Evolutionary conservation across 2,797 vertebrate species (phyloP).

Genomic region (Cryptoblepharus egeriae): DNA sequence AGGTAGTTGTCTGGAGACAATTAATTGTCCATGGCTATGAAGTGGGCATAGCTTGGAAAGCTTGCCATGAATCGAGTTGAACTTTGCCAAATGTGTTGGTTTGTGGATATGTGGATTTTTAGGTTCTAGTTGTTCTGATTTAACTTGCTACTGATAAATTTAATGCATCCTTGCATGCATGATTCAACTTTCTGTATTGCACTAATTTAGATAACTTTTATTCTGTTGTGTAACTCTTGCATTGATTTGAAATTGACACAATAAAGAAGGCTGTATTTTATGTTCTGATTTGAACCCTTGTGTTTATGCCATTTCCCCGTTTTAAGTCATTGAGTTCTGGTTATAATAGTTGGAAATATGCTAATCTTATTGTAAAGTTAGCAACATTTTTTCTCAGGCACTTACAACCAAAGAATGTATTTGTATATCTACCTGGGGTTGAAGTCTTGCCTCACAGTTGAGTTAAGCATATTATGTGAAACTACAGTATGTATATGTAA

Average conservation of each 20-base stretch:
- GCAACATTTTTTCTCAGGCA: not conserved
- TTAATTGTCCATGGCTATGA: not conserved
- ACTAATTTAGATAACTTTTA: not conserved
- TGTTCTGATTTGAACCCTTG: not conserved
- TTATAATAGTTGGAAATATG: not conserved
- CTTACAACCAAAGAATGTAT: too few species aligned
- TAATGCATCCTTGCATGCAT: not conserved
- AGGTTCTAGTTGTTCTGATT: not conserved
- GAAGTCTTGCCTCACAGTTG: too few species aligned
- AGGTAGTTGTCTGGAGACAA: not conserved
- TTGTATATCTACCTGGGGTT: too few species aligned
- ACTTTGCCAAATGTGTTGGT: not conserved
- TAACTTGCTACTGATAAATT: not conserved
- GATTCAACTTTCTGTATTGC: not conserved
- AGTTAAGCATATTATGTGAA: too few species aligned
- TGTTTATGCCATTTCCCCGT: not conserved
- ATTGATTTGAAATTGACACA: not conserved
- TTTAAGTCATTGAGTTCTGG: not conserved
- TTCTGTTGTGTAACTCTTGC: not conserved
- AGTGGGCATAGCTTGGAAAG: not conserved
- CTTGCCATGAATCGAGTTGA: not conserved
- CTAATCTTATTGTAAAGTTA: not conserved
- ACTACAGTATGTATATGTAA: too few species aligned
- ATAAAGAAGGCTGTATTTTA: not conserved
- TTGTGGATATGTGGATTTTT: not conserved